Percentiles rank a stretch among this genome's conserved stretches.
These are phyloP conservation scores for Acromyrmex echinatior DNA, from an alignment of 1,140 invertebrate species.

Conservation along the genomic window DNA sequence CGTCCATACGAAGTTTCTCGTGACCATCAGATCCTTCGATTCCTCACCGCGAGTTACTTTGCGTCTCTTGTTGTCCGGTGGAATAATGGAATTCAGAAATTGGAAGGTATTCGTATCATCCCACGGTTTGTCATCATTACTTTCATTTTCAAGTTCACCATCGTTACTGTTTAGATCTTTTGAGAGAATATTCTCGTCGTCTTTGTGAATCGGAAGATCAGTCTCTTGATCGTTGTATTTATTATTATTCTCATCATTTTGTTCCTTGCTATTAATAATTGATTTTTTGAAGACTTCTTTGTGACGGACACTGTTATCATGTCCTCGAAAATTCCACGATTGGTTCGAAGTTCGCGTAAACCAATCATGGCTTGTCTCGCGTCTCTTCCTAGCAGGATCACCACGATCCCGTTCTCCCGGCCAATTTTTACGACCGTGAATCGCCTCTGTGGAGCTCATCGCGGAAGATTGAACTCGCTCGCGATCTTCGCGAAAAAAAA, in stretches of 20 bases:
- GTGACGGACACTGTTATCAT: not conserved
- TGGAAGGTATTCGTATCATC: not conserved
- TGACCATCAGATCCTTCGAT: not conserved
- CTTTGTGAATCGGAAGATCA: not conserved
- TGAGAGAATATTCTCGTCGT: not conserved
- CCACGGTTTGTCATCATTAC: not conserved
- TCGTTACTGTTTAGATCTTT: not conserved
- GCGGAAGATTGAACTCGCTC: conserved; percentile 52
- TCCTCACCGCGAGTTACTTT: conserved; percentile 6
- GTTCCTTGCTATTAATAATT: not conserved
- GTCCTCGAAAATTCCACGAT: conserved; percentile 36
- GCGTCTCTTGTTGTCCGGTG: conserved; percentile 5
- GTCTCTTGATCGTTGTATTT: not conserved
- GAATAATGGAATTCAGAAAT: conserved; percentile 20
- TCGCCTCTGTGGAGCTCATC: conserved; percentile 32
- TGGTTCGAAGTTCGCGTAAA: conserved; percentile 20
- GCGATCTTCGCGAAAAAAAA: conserved; percentile 59
- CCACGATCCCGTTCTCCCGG: conserved; percentile 44
- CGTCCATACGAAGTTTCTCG: not conserved
- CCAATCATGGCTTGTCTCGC: conserved; percentile 41
- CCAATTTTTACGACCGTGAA: conserved; percentile 50
- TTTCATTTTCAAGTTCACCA: too few species aligned
- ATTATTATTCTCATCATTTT: not conserved
- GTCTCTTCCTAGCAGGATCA: conserved; percentile 25
- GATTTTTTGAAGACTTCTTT: conserved; percentile 10